These are phyloP conservation scores for Alcis repandata DNA, from an alignment of 2,888 invertebrate genomes.

Conservation along the genomic window DNA sequence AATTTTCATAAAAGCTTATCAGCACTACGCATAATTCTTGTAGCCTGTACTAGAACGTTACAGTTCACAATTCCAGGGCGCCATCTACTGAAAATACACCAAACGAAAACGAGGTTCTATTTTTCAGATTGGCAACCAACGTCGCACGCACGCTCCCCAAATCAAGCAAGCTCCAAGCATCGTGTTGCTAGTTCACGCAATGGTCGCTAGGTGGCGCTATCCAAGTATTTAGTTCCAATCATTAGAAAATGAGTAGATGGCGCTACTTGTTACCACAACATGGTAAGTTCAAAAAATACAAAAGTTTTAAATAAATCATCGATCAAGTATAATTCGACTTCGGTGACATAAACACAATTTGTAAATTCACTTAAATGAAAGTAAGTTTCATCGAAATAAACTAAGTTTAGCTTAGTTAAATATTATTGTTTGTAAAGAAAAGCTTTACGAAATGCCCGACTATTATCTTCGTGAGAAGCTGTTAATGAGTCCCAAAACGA, in stretches of 20 bases:
- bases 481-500: conserved; percentile 29
- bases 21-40: too few relatives aligned
- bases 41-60: background rate
- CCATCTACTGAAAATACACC: conserved; percentile 21
- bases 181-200: conserved; percentile 17
- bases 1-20: too few relatives aligned
- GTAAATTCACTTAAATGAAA: background rate
- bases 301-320: too few relatives aligned
- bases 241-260: conserved; percentile 39
- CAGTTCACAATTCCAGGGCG: background rate
- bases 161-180: too few relatives aligned
- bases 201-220: conserved; percentile 35
- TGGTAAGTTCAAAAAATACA: too few relatives aligned
- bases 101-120: conserved; percentile 24
- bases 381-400: background rate
- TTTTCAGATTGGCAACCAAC: background rate
- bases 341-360: background rate
- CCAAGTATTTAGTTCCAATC: conserved; percentile 30
- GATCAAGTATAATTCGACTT: too few relatives aligned
- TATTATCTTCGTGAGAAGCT: background rate
- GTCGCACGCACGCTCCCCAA: background rate
- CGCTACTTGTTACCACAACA: conserved; percentile 23
- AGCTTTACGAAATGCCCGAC: background rate
- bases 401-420: too few relatives aligned
- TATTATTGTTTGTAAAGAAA: too few relatives aligned